Evolutionary conservation across 2,797 vertebrate species (phyloP).

Genomic region (Helicolenus hilgendorfi): DNA sequence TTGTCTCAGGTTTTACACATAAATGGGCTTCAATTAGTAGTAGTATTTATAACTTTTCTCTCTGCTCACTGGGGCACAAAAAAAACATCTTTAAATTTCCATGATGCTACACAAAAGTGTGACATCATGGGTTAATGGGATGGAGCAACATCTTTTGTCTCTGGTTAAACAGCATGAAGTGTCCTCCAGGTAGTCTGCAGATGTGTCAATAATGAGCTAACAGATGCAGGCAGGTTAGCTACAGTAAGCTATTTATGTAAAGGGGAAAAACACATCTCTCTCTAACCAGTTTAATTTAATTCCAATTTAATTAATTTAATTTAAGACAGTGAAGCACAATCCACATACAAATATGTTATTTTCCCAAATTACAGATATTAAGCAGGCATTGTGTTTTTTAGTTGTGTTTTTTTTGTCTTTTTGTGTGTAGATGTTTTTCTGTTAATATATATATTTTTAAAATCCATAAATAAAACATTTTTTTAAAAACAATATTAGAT

Average conservation of each 20-base stretch:
- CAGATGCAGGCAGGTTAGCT: not conserved
- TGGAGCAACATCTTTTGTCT: not conserved
- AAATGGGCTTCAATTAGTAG: not conserved
- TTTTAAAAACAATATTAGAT: not conserved
- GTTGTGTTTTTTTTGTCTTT: not conserved
- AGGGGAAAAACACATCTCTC: not conserved
- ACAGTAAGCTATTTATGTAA: not conserved
- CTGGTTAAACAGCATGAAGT: not conserved
- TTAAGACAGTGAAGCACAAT: not conserved
- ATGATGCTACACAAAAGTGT: not conserved
- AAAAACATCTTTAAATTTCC: not conserved
- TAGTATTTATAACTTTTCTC: not conserved
- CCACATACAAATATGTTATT: too few species aligned
- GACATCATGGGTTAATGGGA: not conserved
- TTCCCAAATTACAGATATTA: not conserved
- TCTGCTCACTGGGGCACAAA: not conserved
- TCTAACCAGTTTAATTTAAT: not conserved
- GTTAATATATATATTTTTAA: too few species aligned
- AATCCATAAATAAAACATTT: not conserved
- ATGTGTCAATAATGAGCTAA: not conserved
- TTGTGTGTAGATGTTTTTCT: not conserved
- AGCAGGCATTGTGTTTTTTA: too few species aligned
- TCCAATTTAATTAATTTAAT: not conserved
- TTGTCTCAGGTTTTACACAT: not conserved
- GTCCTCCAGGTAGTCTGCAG: not conserved